phyloP scores from a whole-genome alignment of 2,797 vertebrate genomes.

The Halcyon chelicuti region DNA sequence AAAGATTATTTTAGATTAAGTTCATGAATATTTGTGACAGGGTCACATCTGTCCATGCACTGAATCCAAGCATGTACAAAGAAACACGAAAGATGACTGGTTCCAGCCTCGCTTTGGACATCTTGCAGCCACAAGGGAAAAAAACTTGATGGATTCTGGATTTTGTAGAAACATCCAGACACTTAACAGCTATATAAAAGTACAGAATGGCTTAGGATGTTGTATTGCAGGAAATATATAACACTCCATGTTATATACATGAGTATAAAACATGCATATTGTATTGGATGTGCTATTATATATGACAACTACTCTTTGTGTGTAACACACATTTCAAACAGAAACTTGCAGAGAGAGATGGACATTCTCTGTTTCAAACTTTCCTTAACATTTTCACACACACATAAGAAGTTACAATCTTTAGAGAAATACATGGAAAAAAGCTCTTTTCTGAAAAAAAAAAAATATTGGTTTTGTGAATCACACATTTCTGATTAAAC shows the following conservation, averaged over 20 bases:
- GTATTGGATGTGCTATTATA: background rate
- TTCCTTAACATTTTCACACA: background rate
- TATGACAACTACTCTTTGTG: background rate
- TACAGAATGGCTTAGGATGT: background rate
- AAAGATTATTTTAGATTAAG: background rate
- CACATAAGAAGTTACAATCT: background rate
- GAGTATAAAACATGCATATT: background rate
- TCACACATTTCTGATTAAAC: constrained; percentile 24
- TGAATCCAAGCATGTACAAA: background rate
- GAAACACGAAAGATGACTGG: background rate
- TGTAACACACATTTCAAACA: background rate
- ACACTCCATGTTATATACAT: background rate
- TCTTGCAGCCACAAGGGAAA: background rate
- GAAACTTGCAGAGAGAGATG: background rate
- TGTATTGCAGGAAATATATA: background rate
- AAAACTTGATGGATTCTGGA: background rate
- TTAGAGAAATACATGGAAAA: background rate
- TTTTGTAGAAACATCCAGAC: background rate
- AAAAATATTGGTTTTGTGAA: background rate
- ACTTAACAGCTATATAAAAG: background rate
- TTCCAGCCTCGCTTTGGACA: background rate
- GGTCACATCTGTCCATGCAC: background rate
- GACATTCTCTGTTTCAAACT: background rate
- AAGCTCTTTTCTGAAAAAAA: background rate
- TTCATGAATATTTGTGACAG: background rate